A percentile compares a stretch with the other conserved stretches of the same genome.
Conservation (phyloP, 2,888 invertebrate species). For the Coecobrya sp. region DNA sequence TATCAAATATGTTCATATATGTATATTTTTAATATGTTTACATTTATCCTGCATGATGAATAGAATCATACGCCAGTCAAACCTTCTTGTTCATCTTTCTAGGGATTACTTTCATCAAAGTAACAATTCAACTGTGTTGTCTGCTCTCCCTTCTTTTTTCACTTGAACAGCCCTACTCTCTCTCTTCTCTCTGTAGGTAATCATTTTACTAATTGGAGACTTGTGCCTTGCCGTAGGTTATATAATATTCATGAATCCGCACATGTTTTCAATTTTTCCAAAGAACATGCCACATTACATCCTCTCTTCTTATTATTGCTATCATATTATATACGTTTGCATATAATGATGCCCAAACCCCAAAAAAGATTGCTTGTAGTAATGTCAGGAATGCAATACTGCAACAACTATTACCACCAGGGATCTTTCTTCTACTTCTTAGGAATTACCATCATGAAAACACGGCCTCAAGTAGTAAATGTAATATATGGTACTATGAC, state of each 20-base stretch:
- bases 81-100: conserved; percentile 18
- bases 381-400: conserved; percentile 50
- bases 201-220: conserved; percentile 73
- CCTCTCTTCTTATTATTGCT: background rate
- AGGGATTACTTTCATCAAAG: conserved; percentile 62
- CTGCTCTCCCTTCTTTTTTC: conserved; percentile 4
- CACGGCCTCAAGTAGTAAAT: background rate
- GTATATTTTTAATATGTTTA: background rate
- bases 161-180: conserved; percentile 39
- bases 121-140: conserved; percentile 63
- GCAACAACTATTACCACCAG: background rate
- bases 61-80: background rate
- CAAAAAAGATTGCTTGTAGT: conserved; percentile 22
- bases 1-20: conserved; percentile 12
- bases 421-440: background rate
- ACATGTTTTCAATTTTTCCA: conserved; percentile 72
- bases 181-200: conserved; percentile 39
- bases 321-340: background rate
- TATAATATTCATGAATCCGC: conserved; percentile 61
- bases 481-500: background rate
- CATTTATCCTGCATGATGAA: too few relatives aligned
- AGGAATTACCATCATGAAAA: background rate
- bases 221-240: conserved; percentile 75
- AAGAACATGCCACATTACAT: conserved; percentile 41
- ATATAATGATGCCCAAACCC: conserved; percentile 24